These are phyloP conservation scores for Pycnomerus fuliginosus DNA, from an alignment of 2,888 invertebrate species.

Conservation along the genomic window DNA sequence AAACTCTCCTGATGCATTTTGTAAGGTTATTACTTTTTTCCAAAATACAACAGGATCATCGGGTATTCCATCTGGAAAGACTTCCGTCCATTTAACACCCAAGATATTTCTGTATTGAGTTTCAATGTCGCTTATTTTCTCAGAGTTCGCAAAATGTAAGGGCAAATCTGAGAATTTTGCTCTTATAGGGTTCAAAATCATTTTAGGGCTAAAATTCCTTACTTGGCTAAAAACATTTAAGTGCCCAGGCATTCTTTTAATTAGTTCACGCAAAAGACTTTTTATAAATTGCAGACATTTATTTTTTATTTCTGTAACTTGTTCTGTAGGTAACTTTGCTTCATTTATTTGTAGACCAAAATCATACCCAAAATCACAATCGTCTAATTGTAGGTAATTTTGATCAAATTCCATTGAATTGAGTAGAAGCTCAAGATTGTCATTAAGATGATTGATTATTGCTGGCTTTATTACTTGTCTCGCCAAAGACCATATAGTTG, in stretches of 20 bases:
- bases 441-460: no score
- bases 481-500: conserved; percentile 13
- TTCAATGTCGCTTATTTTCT: conserved; percentile 9
- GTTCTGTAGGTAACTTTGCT: conserved; percentile 1
- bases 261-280: no score
- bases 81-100: conserved; percentile 7
- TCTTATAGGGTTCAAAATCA: no score
- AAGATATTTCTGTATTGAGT: conserved; percentile 10
- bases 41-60: conserved; percentile 12
- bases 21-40: conserved; percentile 14
- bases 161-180: conserved; percentile 5
- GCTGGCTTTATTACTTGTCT: no score
- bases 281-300: no score
- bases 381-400: not conserved
- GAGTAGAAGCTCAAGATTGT: conserved; percentile 7
- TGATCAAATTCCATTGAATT: not conserved
- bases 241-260: no score
- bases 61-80: conserved; percentile 11
- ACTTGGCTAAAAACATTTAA: no score
- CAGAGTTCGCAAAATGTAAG: no score
- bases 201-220: no score
- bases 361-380: not conserved
- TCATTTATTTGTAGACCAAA: conserved; percentile 7
- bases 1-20: conserved; percentile 12
- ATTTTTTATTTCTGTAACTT: no score